A percentile compares a stretch with the other conserved stretches of the same genome.
Conservation (phyloP, 2,113 vertebrate genomes). For the Xiphophorus couchianus region DNA sequence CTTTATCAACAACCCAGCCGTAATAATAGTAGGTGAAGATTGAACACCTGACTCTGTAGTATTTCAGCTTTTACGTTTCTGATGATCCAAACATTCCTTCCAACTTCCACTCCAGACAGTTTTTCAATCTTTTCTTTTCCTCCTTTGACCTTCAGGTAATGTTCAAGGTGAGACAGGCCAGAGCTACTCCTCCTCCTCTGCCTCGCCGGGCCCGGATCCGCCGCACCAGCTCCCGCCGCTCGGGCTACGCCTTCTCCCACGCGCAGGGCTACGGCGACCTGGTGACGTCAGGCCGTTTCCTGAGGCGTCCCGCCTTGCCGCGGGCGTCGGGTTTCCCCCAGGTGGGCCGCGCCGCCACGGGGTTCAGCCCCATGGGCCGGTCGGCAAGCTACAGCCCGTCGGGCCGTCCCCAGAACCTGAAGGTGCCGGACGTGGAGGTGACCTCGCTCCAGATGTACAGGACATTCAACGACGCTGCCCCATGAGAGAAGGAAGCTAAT, state of each 20-base stretch:
- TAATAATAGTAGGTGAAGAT: too few relatives aligned
- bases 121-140: too few relatives aligned
- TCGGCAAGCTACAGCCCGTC: constrained; percentile 81
- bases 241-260: constrained; percentile 95
- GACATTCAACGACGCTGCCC: constrained; percentile 38
- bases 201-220: constrained; percentile 71
- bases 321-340: constrained; percentile 53
- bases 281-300: constrained; percentile 88
- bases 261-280: constrained; percentile 91
- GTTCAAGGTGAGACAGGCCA: constrained; percentile 82
- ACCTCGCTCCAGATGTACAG: constrained; percentile 81
- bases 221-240: constrained; percentile 84
- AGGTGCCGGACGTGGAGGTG: constrained; percentile 62
- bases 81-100: not conserved
- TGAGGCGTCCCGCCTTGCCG: constrained; percentile 69
- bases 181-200: constrained; percentile 73
- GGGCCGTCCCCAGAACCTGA: constrained; percentile 66
- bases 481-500: constrained; percentile 9
- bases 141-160: constrained; percentile 78
- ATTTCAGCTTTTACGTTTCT: too few relatives aligned
- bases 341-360: constrained; percentile 54
- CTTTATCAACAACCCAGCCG: too few relatives aligned
- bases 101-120: not conserved
- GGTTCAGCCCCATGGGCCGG: constrained; percentile 77
- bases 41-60: too few relatives aligned